These are phyloP conservation scores for Geophilus truncorum DNA, from an alignment of 2,888 invertebrate species.

Conservation along the genomic window DNA sequence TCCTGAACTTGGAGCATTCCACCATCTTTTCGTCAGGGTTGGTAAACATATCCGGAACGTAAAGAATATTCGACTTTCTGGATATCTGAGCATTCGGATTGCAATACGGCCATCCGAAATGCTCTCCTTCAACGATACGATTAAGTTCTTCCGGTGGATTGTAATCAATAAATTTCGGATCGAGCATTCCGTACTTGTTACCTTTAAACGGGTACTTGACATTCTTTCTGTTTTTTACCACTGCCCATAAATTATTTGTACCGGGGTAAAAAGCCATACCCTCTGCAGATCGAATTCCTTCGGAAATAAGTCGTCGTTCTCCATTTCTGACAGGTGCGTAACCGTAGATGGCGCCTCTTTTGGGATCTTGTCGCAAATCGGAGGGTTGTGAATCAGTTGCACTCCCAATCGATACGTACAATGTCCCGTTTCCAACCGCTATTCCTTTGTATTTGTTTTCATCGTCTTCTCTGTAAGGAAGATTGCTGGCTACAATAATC, in stretches of 20 bases:
- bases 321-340: neutral
- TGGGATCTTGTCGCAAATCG: neutral
- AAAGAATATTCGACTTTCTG: neutral
- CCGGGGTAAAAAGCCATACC: conserved; percentile 1
- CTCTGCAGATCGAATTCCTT: conserved; percentile 18
- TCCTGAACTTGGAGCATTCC: neutral
- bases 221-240: neutral
- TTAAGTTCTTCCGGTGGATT: neutral
- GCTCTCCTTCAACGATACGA: neutral
- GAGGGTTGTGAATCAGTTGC: neutral
- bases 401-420: conserved; percentile 27
- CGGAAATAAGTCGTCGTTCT: neutral
- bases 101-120: conserved; percentile 30
- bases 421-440: neutral
- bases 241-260: neutral
- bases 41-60: neutral
- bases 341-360: neutral
- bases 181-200: neutral
- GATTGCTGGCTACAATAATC: neutral
- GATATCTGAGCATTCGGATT: neutral
- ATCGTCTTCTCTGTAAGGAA: neutral
- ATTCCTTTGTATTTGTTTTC: neutral
- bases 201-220: neutral
- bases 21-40: neutral
- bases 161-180: neutral